These are phyloP conservation scores for Paratilapia polleni DNA, from an alignment of 2,113 vertebrate species.

Conservation along the genomic window DNA sequence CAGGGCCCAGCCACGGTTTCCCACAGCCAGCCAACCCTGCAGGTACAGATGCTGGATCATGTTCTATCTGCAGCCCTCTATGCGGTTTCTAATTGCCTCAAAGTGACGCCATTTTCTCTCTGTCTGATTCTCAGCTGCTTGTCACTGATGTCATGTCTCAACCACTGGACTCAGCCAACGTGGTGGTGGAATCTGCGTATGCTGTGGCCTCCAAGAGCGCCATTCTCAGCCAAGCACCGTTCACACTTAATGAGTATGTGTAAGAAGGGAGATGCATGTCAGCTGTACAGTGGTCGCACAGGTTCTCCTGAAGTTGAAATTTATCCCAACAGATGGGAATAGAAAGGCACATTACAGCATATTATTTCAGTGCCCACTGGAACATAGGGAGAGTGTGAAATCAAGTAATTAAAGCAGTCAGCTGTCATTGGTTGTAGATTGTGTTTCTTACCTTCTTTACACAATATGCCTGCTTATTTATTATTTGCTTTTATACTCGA, in stretches of 20 bases:
- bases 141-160: slow-evolving; percentile 93
- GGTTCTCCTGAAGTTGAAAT: background rate
- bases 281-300: too few relatives aligned
- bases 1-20: slow-evolving; percentile 88
- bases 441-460: background rate
- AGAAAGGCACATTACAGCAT: background rate
- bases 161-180: slow-evolving; percentile 87
- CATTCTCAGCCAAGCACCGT: slow-evolving; percentile 86
- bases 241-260: slow-evolving; percentile 86
- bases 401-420: background rate
- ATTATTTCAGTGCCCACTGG: background rate
- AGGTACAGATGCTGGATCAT: slow-evolving; percentile 74
- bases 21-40: slow-evolving; percentile 88
- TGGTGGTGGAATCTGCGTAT: slow-evolving; percentile 88
- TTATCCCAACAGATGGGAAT: background rate
- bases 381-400: too few relatives aligned
- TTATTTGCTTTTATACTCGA: background rate
- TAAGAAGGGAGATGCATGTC: background rate
- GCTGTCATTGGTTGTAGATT: background rate
- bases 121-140: slow-evolving; percentile 84
- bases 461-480: background rate
- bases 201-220: slow-evolving; percentile 85
- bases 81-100: background rate
- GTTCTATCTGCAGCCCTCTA: background rate
- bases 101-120: background rate